A percentile compares a stretch with the other conserved stretches of the same genome.
These are phyloP conservation scores for Ectobius pallidus DNA, from an alignment of 2,888 invertebrate genomes.

Conservation along the genomic window DNA sequence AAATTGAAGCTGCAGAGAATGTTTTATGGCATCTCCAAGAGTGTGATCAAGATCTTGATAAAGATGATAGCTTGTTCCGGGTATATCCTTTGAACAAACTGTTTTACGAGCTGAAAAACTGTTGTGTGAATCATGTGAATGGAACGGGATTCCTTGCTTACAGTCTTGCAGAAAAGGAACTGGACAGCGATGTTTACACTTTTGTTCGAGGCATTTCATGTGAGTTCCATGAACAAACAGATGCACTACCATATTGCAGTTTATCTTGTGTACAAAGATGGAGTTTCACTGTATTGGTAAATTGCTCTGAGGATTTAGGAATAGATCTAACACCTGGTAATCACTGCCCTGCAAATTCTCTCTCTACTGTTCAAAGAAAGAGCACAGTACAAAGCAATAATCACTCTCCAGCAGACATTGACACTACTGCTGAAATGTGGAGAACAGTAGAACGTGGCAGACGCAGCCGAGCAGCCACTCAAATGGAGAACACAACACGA, in stretches of 20 bases:
- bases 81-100: background rate
- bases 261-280: background rate
- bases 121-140: background rate
- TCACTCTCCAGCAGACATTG: too few species aligned
- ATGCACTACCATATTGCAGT: background rate
- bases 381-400: too few species aligned
- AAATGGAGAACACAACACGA: too few species aligned
- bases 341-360: too few species aligned
- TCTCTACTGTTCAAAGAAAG: too few species aligned
- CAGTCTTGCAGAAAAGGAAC: background rate
- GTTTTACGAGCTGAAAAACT: background rate
- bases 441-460: too few species aligned
- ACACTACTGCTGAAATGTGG: too few species aligned
- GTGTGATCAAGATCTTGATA: background rate
- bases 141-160: background rate
- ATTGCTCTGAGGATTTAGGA: background rate
- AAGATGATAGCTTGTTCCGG: background rate
- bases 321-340: background rate
- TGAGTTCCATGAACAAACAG: background rate
- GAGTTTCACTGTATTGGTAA: background rate
- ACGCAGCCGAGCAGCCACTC: too few species aligned
- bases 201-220: conserved; percentile 4
- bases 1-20: background rate
- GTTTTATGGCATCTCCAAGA: background rate
- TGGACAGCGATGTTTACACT: background rate